Percentiles rank a stretch among this genome's conserved stretches.
These are phyloP conservation scores for Petrocephalus schoutedeni DNA, from an alignment of 2,797 vertebrate genomes.

Conservation along the genomic window DNA sequence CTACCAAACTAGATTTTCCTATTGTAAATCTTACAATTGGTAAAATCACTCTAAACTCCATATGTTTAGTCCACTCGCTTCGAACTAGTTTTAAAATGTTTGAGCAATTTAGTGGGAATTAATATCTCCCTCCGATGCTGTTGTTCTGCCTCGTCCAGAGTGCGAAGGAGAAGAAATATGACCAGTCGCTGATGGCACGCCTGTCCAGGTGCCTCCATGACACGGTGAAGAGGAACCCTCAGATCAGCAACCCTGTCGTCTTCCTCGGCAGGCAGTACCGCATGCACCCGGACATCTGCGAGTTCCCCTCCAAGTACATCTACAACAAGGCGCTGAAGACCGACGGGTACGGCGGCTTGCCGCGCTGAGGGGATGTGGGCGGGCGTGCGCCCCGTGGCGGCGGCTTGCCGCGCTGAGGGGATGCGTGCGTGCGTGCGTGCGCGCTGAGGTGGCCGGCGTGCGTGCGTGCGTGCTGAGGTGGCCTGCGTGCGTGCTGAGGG, in stretches of 20 bases:
- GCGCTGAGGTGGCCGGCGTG: not conserved
- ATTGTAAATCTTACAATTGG: not conserved
- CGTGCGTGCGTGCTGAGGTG: not conserved
- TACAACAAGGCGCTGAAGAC: slow-evolving; percentile 64
- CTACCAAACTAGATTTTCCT: not conserved
- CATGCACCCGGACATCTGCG: slow-evolving; percentile 80
- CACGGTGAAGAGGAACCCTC: slow-evolving; percentile 35
- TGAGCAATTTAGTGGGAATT: not conserved
- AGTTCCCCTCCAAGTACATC: slow-evolving; percentile 74
- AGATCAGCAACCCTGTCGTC: slow-evolving; percentile 45
- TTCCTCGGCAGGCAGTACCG: slow-evolving; percentile 72
- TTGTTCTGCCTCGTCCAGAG: slow-evolving; percentile 52
- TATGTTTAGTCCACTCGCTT: not conserved
- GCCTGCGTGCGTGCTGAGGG: too few species aligned
- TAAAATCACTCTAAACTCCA: not conserved
- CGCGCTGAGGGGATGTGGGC: not conserved
- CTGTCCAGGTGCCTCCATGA: slow-evolving; percentile 58
- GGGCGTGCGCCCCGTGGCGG: not conserved
- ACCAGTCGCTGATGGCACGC: slow-evolving; percentile 75
- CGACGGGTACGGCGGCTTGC: slow-evolving; percentile 54
- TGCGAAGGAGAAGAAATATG: slow-evolving; percentile 69
- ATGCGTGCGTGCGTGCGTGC: too few species aligned
- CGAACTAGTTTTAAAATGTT: not conserved
- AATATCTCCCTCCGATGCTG: not conserved
- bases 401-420: too few species aligned